phyloP scores from a whole-genome alignment of 2,888 invertebrate genomes.

The Lutraria lutraria region DNA sequence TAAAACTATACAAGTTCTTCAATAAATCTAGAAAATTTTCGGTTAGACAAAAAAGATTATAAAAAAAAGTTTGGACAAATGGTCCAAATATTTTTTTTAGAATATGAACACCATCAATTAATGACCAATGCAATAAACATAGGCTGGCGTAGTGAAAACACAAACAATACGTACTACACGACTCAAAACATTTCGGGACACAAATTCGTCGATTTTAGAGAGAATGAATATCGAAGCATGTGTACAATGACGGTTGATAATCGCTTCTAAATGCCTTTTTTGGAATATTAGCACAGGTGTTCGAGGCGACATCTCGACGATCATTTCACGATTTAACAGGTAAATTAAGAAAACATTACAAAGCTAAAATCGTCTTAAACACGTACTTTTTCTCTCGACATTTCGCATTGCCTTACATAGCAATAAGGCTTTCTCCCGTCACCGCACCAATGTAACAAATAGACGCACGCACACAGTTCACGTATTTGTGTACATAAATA shows the following conservation, averaged over 20 bases:
- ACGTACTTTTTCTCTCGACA: conserved; percentile 10
- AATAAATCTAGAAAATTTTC: neutral
- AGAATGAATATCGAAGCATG: neutral
- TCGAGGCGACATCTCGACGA: neutral
- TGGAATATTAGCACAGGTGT: conserved; percentile 36
- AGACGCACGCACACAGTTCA: conserved; percentile 45
- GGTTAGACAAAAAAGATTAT: neutral
- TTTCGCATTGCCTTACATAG: neutral
- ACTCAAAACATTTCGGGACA: neutral
- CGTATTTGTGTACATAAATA: conserved; percentile 63
- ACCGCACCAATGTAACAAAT: neutral
- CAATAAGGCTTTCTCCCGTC: neutral
- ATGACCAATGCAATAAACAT: conserved; percentile 32
- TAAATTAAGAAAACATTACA: conserved; percentile 38
- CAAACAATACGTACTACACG: neutral
- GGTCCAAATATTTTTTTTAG: neutral
- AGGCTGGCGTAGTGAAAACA: conserved; percentile 32
- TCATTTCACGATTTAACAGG: conserved; percentile 1
- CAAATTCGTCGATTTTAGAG: neutral
- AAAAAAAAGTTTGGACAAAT: conserved; percentile 16
- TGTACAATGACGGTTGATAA: neutral
- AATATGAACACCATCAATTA: conserved; percentile 41
- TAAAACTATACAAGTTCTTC: neutral
- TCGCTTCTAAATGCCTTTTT: conserved; percentile 15
- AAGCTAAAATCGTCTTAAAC: conserved; percentile 31